Percentiles rank a stretch among this genome's conserved stretches.
Conservation (phyloP, 2,113 vertebrate species). For the Rhagologus leucostigma region DNA sequence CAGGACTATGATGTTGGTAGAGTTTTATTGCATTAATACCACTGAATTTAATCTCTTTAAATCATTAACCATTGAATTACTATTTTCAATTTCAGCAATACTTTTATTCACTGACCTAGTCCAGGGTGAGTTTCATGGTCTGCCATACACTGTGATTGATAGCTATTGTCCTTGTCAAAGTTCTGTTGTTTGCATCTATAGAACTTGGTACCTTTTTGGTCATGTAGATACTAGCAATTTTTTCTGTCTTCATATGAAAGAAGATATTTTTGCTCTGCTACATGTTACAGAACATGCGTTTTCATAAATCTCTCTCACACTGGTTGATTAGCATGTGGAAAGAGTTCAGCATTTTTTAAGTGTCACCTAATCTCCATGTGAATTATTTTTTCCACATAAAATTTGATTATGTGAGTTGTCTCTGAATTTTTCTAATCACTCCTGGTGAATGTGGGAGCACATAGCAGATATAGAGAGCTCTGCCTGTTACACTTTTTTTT, state of each 20-base stretch:
- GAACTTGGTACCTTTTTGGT: slow-evolving; percentile 11
- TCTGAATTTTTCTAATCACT: slow-evolving; percentile 59
- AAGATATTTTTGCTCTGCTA: slow-evolving; percentile 60
- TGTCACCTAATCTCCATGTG: slow-evolving; percentile 47
- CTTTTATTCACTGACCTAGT: not conserved
- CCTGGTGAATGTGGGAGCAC: slow-evolving; percentile 50
- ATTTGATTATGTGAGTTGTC: slow-evolving; percentile 45
- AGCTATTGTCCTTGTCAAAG: not conserved
- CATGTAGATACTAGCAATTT: not conserved
- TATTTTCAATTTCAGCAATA: not conserved
- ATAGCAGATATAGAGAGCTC: slow-evolving; percentile 26
- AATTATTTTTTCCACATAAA: slow-evolving; percentile 62
- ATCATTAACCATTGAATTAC: not conserved
- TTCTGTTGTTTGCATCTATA: not conserved
- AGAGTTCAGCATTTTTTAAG: slow-evolving; percentile 19
- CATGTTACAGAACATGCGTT: slow-evolving; percentile 42
- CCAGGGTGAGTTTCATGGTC: not conserved
- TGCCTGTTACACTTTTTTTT: slow-evolving; percentile 21
- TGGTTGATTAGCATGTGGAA: slow-evolving; percentile 29
- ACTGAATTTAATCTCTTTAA: not conserved
- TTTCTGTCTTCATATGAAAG: slow-evolving; percentile 42
- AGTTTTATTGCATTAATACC: not conserved
- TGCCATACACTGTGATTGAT: not conserved
- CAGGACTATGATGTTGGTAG: not conserved
- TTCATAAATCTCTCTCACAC: slow-evolving; percentile 54